These are phyloP conservation scores for Enhydra lutris DNA, from an alignment of 2,113 vertebrate genomes.

Conservation along the genomic window DNA sequence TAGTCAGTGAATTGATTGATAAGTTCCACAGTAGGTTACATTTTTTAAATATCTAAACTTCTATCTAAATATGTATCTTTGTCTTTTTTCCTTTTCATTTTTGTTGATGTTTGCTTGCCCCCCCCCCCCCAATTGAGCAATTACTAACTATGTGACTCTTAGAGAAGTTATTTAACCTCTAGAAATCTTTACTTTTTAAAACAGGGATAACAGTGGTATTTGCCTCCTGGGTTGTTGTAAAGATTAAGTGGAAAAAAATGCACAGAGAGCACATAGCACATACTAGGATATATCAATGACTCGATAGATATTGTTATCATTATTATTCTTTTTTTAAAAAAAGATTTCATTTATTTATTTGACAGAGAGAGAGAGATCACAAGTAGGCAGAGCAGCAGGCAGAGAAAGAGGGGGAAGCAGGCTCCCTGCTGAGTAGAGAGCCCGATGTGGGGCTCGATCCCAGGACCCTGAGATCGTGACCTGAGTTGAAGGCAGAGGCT, in stretches of 20 bases:
- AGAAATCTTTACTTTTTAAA: background rate
- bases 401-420: no score
- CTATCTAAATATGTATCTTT: background rate
- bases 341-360: no score
- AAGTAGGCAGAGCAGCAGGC: no score
- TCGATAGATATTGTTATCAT: background rate
- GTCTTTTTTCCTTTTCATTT: background rate
- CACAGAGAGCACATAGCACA: background rate
- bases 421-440: no score
- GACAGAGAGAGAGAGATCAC: no score
- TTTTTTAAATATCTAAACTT: background rate
- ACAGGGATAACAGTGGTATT: background rate
- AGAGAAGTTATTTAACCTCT: background rate
- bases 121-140: background rate
- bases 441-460: no score
- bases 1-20: conserved; percentile 29
- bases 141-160: background rate
- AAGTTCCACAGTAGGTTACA: background rate
- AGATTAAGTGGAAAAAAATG: background rate
- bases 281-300: background rate
- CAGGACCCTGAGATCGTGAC: no score
- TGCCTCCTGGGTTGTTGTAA: background rate
- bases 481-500: no score
- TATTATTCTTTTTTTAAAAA: background rate
- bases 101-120: background rate